A percentile compares a stretch with the other conserved stretches of the same genome.
These are phyloP conservation scores for Charanyca ferruginea DNA, from an alignment of 2,888 invertebrate species.

Conservation along the genomic window DNA sequence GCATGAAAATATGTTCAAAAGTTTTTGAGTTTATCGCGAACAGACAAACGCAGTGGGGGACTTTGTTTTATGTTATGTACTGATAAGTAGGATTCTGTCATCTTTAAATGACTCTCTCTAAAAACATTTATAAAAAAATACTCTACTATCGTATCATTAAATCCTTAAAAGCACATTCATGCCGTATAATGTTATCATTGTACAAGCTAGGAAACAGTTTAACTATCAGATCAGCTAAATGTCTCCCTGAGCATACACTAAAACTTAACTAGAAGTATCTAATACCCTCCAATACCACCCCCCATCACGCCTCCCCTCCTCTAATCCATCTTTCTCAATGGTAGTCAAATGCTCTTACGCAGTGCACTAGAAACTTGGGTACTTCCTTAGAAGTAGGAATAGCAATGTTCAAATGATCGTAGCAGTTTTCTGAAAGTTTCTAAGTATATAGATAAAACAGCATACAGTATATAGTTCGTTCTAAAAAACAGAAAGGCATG, in stretches of 20 bases:
- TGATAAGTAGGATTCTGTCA: too few species aligned
- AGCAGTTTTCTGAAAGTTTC: conserved; percentile 4
- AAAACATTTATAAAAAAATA: too few species aligned
- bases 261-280: conserved; percentile 4
- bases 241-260: background rate
- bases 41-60: too few species aligned
- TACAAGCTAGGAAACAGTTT: background rate
- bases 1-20: too few species aligned
- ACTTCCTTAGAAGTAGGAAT: conserved; percentile 3
- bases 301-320: too few species aligned
- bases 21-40: too few species aligned
- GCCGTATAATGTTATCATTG: too few species aligned
- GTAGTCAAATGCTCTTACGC: conserved; percentile 11
- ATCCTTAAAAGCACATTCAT: background rate
- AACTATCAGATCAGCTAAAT: conserved; percentile 2
- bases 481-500: too few species aligned
- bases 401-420: background rate
- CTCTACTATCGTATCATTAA: background rate
- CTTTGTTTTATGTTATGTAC: too few species aligned
- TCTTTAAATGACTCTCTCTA: too few species aligned
- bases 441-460: conserved; percentile 1
- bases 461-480: too few species aligned
- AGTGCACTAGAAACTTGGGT: conserved; percentile 29
- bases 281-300: too few species aligned
- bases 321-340: conserved; percentile 2